Conservation (phyloP, 2,888 invertebrate genomes). For the Notodonta dromedarius region DNA sequence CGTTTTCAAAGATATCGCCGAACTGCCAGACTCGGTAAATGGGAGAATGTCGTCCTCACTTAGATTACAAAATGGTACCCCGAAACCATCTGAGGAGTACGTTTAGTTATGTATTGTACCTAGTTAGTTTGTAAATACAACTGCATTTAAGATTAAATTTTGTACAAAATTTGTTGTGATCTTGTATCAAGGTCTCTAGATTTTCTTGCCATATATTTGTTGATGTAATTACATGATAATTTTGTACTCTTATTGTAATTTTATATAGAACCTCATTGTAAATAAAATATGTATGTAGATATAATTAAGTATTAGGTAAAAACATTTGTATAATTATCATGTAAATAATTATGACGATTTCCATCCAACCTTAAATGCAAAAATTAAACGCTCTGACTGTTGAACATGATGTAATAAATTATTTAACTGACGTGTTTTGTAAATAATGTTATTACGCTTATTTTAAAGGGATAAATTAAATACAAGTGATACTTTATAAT, state of each 20-base stretch:
- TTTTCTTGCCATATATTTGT: slow-evolving; percentile 81
- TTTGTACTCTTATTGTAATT: not conserved
- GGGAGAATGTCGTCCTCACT: slow-evolving; percentile 89
- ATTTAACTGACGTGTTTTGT: slow-evolving; percentile 19
- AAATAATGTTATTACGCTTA: slow-evolving; percentile 38
- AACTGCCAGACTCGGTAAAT: slow-evolving; percentile 93
- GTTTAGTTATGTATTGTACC: slow-evolving; percentile 66
- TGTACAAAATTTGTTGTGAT: slow-evolving; percentile 73
- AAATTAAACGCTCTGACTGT: slow-evolving; percentile 37
- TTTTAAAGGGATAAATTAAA: slow-evolving; percentile 26
- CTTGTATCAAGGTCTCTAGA: slow-evolving; percentile 81
- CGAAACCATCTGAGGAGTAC: slow-evolving; percentile 95
- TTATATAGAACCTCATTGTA: slow-evolving; percentile 33
- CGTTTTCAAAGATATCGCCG: slow-evolving; percentile 98
- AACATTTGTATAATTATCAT: slow-evolving; percentile 13
- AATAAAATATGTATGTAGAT: slow-evolving; percentile 40
- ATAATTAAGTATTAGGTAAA: slow-evolving; percentile 24
- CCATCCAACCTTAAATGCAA: slow-evolving; percentile 19
- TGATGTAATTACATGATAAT: slow-evolving; percentile 41
- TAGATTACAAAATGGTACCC: slow-evolving; percentile 90
- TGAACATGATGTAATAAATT: slow-evolving; percentile 10
- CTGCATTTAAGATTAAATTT: slow-evolving; percentile 47
- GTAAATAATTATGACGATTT: slow-evolving; percentile 13
- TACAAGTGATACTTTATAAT: slow-evolving; percentile 29
- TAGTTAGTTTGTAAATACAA: slow-evolving; percentile 44